phyloP scores from a whole-genome alignment of 53 echinoderm and acorn worm genomes.

The Crossaster papposus region DNA sequence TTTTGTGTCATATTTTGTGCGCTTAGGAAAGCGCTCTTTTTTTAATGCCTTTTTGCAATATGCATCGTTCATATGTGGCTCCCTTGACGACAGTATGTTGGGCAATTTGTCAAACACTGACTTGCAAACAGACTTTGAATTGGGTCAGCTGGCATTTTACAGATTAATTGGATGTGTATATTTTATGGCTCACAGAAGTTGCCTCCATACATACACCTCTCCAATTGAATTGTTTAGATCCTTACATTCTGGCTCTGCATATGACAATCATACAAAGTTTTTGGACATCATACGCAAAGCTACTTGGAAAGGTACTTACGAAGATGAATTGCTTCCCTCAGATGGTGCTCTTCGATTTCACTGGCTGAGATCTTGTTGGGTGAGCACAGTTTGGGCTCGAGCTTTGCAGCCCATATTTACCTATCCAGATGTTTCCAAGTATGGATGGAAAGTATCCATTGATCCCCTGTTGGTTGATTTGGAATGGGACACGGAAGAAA shows the following conservation, averaged over 20 bases:
- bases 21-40: conserved; percentile 60
- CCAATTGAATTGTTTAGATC: conserved; percentile 56
- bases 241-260: neutral
- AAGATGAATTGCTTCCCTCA: conserved; percentile 53
- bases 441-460: conserved; percentile 38
- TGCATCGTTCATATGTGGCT: conserved; percentile 64
- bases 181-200: conserved; percentile 27
- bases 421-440: conserved; percentile 37
- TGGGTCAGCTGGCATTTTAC: conserved; percentile 68
- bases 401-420: conserved; percentile 3
- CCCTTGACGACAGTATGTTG: neutral
- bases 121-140: neutral
- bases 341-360: conserved; percentile 36
- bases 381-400: conserved; percentile 24
- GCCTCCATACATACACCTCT: conserved; percentile 46
- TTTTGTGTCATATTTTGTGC: conserved; percentile 75
- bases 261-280: conserved; percentile 33
- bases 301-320: conserved; percentile 50
- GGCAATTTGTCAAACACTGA: conserved; percentile 26
- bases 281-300: conserved; percentile 56
- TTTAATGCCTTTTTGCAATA: conserved; percentile 62
- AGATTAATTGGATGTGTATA: conserved; percentile 68
- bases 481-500: conserved; percentile 53
- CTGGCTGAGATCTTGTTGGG: conserved; percentile 47
- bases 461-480: neutral